Conservation (phyloP, 2,113 vertebrate species). For the Trichechus manatus region DNA sequence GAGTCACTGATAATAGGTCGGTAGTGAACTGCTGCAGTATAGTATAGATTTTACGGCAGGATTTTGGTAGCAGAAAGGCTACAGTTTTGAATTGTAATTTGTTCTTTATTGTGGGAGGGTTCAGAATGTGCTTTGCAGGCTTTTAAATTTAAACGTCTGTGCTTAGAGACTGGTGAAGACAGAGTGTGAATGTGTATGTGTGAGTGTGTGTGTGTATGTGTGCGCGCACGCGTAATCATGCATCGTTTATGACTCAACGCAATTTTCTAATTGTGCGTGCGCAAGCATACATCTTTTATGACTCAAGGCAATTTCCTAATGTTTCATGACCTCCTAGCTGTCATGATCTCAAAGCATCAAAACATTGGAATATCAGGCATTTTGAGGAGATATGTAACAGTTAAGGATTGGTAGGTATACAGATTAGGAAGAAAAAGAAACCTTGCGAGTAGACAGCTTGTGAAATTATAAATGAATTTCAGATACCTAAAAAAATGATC, state of each 20-base stretch:
- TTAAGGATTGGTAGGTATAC: background rate
- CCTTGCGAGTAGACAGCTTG: background rate
- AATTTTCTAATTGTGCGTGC: background rate
- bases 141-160: constrained; percentile 35
- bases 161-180: background rate
- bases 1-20: constrained; percentile 60
- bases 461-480: constrained; percentile 43
- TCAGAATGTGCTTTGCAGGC: background rate
- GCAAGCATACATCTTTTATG: background rate
- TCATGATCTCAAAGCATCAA: background rate
- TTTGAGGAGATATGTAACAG: background rate
- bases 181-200: background rate
- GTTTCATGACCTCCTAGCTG: background rate
- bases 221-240: too few species aligned
- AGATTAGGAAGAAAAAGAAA: background rate
- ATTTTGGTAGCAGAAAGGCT: constrained; percentile 27
- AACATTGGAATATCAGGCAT: background rate
- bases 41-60: background rate
- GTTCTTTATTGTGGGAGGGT: constrained; percentile 9
- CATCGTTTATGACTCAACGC: background rate
- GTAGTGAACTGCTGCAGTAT: background rate
- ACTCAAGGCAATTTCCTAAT: background rate
- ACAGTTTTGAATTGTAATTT: constrained; percentile 24
- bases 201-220: background rate
- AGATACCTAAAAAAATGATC: background rate